Base-by-base conservation (phyloP, 2,888 invertebrate genomes). In the Drosophila formosana region DNA sequence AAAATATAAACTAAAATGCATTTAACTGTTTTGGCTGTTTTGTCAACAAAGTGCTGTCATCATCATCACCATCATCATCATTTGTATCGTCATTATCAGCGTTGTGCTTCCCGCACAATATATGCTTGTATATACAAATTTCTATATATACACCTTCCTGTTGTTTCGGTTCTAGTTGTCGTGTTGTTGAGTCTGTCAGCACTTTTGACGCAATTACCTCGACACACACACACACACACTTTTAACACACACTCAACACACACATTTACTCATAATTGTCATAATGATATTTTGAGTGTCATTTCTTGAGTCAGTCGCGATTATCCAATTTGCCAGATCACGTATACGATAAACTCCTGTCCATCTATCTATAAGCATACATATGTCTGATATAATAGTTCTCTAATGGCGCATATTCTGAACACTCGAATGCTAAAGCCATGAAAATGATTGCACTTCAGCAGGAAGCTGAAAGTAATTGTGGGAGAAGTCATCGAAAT, bases 1-100 rank as follows among this genome's bases (percentile, higher is more conserved):
- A 90, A 90, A 90, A 89, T 80, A 87, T 86, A 75, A 89, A 90
- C 90, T 90, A 89, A 90, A 90, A 78, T 90, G 90, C 86, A 90
- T 87, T 89, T 90, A 90, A 87, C 84, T 79, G 81, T 73, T 78
- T 85, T 80, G 75, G 71, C 76, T 87, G 78, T 78, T 78, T 82
- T 87, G 87, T 88, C 88, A 87, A 88, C 88, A 86, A 83, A 79
- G 69, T 66, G 80, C 71, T 79, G 79, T 78, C 82, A 80, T 82
- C 83, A 76, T 80, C 72, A 72, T 79, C 82, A 76, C 74, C 83
- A 74, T 80, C 72, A 65, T 67, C 56, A 56, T 66, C 41, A 53
- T 52, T 34, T n/a, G 39, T 28, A 51, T 57, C 30, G n/a, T 61
- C 49, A 18, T 63, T 51, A 43, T 57, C 45, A 53, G 43, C 37